These are phyloP conservation scores for Antennarius maculatus DNA, from an alignment of 2,797 vertebrate genomes.

Conservation along the genomic window DNA sequence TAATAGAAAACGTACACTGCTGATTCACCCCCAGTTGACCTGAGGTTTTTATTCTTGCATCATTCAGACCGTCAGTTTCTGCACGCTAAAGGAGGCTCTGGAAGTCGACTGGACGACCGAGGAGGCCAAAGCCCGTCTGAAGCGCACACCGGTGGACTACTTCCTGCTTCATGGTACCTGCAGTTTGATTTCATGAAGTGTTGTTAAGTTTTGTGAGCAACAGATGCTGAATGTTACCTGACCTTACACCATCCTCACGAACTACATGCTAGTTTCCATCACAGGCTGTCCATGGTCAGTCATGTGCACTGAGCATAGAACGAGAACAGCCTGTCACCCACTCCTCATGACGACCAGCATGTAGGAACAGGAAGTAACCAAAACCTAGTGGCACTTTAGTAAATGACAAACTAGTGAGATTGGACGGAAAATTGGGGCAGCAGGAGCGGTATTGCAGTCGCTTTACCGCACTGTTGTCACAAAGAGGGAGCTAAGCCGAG, in stretches of 20 bases:
- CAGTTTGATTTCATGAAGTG: not conserved
- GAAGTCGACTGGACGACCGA: constrained; percentile 88
- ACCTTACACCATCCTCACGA: constrained; percentile 17
- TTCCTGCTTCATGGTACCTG: constrained; percentile 90
- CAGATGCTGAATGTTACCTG: constrained; percentile 49
- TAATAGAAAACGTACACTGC: too few relatives aligned
- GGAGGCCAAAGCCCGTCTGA: constrained; percentile 83
- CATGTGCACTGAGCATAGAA: constrained; percentile 77
- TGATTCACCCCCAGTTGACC: not conserved
- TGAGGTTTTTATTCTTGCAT: constrained; percentile 7
- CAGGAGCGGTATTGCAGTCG: too few relatives aligned
- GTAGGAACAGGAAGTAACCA: constrained; percentile 31
- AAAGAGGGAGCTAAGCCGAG: too few relatives aligned
- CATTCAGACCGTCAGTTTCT: constrained; percentile 82
- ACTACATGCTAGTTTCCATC: constrained; percentile 72
- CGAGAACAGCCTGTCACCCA: constrained; percentile 55
- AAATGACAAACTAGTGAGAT: not conserved
- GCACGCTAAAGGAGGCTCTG: constrained; percentile 87
- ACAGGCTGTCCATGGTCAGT: constrained; percentile 75
- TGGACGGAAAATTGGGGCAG: too few relatives aligned
- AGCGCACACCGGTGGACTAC: constrained; percentile 86
- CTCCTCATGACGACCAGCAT: constrained; percentile 23
- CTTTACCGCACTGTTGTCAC: too few relatives aligned
- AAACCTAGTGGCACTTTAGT: not conserved
- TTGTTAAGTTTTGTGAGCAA: not conserved